Conservation (phyloP, 2,888 invertebrate species). For the Harmothoe impar region DNA sequence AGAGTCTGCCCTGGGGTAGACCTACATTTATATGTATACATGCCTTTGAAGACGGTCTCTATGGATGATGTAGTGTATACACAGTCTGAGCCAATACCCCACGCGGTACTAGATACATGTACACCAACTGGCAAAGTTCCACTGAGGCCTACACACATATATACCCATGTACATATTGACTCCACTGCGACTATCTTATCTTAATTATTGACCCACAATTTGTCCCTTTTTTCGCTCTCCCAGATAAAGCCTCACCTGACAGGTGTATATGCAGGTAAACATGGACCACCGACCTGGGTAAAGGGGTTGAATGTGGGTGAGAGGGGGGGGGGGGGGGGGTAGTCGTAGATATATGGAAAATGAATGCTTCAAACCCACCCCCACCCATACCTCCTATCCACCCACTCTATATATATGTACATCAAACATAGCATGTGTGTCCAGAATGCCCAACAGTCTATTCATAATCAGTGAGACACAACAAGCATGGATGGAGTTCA, state of each 20-base stretch:
- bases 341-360: too few species aligned
- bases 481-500: too few species aligned
- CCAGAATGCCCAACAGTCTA: background rate
- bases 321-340: background rate
- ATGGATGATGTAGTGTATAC: background rate
- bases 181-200: constrained; percentile 16
- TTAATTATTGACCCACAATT: constrained; percentile 16
- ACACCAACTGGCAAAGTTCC: too few species aligned
- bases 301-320: background rate
- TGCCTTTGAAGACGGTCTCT: too few species aligned
- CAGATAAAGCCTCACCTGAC: background rate
- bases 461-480: background rate
- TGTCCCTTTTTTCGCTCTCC: background rate
- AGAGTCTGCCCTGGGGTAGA: too few species aligned
- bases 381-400: background rate
- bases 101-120: background rate
- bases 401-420: background rate
- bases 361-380: too few species aligned
- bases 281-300: background rate
- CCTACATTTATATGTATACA: too few species aligned
- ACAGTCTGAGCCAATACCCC: background rate
- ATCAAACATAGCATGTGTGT: background rate
- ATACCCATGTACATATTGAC: background rate
- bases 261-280: background rate
- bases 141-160: too few species aligned